Base-by-base conservation (phyloP, 2,888 invertebrate species). In the Dynastes grantii region DNA sequence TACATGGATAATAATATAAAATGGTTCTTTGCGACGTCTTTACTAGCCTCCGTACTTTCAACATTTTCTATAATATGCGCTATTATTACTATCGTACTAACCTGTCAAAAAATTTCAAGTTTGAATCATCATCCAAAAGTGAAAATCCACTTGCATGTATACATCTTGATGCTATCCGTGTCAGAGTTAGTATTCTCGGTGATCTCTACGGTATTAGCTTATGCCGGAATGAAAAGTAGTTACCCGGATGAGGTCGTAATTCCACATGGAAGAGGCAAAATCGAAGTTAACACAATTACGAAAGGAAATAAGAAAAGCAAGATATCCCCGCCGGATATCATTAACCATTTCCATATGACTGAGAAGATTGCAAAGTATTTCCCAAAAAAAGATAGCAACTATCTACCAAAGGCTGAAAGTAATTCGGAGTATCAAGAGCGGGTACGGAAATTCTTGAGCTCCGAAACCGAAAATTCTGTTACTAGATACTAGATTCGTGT, bases 1-100 rank as follows among this genome's bases (percentile, higher is more conserved):
- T 94, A 93, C 85, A 91, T 93, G 65, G 93, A 93, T 84, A 90
- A 90, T 78, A 92, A 93, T 84, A 93, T 94, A 82, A 90, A 90
- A 0, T 91, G 92, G 89, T 89, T 93, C 81, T 93, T 93, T 82
- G 86, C 90, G 65, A 90, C 91, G 80, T 91, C 92, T 0, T 85
- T 90, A 32, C 84, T 92, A 0, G 83, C 84, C 1, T 89, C 91
- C 0, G 13, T 91, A 1, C 89, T 91, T 0, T 91, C 93, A 0
- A 49, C 22, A 29, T 13, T 77, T 37, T 77, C 79, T 13, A 65
- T 80, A 29, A 53, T 70, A 11, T 78, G 64, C 73, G 77, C 80
- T 4, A 75, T 81, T 70, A 76, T 81, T 55, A 79, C 78, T 8
- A 78, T 80, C 32, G 53, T 68, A 27, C 29, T 80, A 37, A 13